Evolutionary conservation across 1,140 invertebrate species (phyloP), one percentile per base, ranked within the genome.

Genomic region (Cotesia vestalis): DNA sequence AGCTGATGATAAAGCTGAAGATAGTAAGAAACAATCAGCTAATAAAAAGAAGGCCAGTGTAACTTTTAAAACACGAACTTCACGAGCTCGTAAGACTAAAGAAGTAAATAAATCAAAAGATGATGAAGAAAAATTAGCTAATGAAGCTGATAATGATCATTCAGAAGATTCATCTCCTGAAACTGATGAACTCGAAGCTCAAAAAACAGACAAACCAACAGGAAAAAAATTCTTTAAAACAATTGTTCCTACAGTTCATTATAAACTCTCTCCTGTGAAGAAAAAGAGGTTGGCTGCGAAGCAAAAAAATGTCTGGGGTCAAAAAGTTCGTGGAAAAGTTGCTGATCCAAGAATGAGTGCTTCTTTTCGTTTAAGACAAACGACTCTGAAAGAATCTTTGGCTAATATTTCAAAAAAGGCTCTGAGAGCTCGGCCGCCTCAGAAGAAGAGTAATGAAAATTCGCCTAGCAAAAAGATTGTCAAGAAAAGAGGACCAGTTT

Each of bases 201-300:
- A 6, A 8, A 5, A 46, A 46, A 2, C 40, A 9, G 38, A 36
- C 36, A 68, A 35, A 4, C 66, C 46, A 34, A 36, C 14, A 9
- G 69, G 36, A 0, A 72, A 66, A 27, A 76, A 76, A 53, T 76
- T 76, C 11, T 73, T 76, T 52, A 73, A 72, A 69, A 67, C 35
- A 51, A 14, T n/a, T 2, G 8, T 14, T 17, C 9, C n/a, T n/a
- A 1, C 12, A 20, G 27, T 61, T n/a, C 59, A 68, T 14, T 59
- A 53, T 1, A 72, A 46, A 40, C 61, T 63, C 4, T 55, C 59
- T 14, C 63, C 62, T 4, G 14, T 62, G 14, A 73, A 76, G 11
- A 62, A 55, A 55, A 40, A 14, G 11, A 14, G 53, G 12, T 12
- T 51, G 0, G 55, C 11, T 12, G 38, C 34, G 52, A 55, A 11